Percentiles rank a stretch among this genome's conserved stretches.
phyloP scores from a whole-genome alignment of 2,888 invertebrate genomes.

The Griposia aprilina region DNA sequence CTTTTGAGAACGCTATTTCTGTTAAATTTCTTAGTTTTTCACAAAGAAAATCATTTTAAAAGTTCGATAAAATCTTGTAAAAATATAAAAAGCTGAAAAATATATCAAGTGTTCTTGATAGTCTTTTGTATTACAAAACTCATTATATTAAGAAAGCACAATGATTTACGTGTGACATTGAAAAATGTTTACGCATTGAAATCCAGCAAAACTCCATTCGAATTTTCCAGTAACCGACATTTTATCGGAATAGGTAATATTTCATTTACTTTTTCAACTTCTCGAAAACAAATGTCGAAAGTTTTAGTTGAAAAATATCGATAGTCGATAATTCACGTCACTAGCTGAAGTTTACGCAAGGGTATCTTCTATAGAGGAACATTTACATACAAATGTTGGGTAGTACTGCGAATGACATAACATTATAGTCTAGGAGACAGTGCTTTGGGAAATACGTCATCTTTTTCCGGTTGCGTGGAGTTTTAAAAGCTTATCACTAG shows the following conservation, averaged over 20 bases:
- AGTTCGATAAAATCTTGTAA: conserved; percentile 27
- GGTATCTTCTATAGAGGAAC: conserved; percentile 63
- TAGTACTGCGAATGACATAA: conserved; percentile 74
- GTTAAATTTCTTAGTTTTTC: background rate
- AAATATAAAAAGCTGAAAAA: background rate
- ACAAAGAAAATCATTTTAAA: conserved; percentile 2
- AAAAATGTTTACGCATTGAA: conserved; percentile 35
- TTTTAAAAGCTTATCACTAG: conserved; percentile 7
- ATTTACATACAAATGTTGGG: conserved; percentile 75
- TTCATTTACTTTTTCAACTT: conserved; percentile 43
- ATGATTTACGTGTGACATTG: conserved; percentile 38
- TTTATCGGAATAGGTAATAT: conserved; percentile 50
- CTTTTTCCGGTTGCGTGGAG: conserved; percentile 14
- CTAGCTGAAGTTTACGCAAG: conserved; percentile 65
- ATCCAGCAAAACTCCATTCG: conserved; percentile 32
- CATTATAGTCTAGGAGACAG: conserved; percentile 60
- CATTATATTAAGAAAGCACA: conserved; percentile 23
- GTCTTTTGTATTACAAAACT: conserved; percentile 17
- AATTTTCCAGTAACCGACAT: conserved; percentile 30
- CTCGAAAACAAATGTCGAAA: conserved; percentile 55
- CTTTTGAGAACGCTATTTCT: background rate
- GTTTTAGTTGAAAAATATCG: conserved; percentile 56
- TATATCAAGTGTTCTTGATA: background rate
- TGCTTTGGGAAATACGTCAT: conserved; percentile 33
- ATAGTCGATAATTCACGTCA: conserved; percentile 53